phyloP scores from a whole-genome alignment of 2,888 invertebrate species.

The Bembecia ichneumoniformis region DNA sequence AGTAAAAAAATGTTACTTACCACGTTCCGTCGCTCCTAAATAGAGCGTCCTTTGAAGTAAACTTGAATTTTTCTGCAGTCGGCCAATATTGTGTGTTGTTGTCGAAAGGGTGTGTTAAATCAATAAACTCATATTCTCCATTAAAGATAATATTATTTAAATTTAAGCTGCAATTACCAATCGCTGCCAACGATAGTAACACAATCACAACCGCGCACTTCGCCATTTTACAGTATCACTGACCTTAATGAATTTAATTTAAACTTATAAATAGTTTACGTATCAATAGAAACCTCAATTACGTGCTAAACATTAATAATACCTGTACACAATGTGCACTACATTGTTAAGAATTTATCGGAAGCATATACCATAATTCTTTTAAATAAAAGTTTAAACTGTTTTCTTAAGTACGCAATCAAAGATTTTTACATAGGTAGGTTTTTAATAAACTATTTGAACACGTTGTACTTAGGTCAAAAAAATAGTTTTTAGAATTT shows the following conservation, averaged over 20 bases:
- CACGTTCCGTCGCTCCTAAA: conserved; percentile 7
- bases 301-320: no score
- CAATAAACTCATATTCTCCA: conserved; percentile 41
- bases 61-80: conserved; percentile 7
- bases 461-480: no score
- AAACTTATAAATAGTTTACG: background rate
- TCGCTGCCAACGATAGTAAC: conserved; percentile 4
- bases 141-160: conserved; percentile 33
- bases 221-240: background rate
- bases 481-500: no score
- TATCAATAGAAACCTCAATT: background rate
- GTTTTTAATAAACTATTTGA: no score
- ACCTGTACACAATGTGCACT: no score
- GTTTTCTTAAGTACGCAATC: no score
- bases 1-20: conserved; percentile 8
- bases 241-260: conserved; percentile 20
- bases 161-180: conserved; percentile 1
- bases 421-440: no score
- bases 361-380: no score
- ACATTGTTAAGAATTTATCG: no score
- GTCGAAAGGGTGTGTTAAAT: conserved; percentile 40
- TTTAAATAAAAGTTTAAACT: no score
- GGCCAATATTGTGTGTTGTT: conserved; percentile 14
- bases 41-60: conserved; percentile 11
- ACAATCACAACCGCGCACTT: conserved; percentile 5